A percentile compares a stretch with the other conserved stretches of the same genome.
Conservation (phyloP, 2,797 vertebrate species). For the Carduelis carduelis region DNA sequence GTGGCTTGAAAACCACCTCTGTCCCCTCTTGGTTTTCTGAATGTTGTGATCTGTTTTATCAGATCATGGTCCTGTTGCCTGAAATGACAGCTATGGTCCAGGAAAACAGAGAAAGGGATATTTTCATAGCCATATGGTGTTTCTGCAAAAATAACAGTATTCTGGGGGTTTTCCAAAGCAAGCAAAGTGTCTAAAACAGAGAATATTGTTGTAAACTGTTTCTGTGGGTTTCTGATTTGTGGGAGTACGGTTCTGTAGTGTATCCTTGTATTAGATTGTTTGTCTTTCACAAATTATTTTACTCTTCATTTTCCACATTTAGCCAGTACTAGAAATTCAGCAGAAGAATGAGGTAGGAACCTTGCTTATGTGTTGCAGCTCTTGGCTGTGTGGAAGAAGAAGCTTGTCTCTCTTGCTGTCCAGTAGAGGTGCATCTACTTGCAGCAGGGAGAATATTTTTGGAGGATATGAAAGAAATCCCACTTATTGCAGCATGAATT, state of each 20-base stretch:
- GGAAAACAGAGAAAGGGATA: background rate
- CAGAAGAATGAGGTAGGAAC: background rate
- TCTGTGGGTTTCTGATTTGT: background rate
- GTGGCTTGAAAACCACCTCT: background rate
- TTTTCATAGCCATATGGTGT: constrained; percentile 8
- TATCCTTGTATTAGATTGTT: background rate
- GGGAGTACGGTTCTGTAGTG: background rate
- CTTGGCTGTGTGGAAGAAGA: background rate
- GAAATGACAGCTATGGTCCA: background rate
- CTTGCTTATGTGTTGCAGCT: background rate
- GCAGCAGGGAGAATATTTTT: background rate
- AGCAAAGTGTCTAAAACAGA: background rate
- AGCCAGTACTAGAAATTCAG: background rate
- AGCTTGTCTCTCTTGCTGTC: background rate
- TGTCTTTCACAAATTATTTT: background rate
- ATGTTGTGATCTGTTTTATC: background rate
- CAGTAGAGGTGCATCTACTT: background rate
- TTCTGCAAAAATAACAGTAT: constrained; percentile 31
- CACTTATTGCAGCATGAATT: background rate
- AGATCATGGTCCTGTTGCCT: background rate
- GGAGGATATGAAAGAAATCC: background rate
- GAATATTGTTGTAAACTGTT: background rate
- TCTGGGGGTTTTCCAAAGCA: background rate
- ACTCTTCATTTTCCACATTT: background rate
- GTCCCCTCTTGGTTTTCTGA: background rate